Base-by-base conservation (phyloP, 2,797 vertebrate genomes). In the Gambusia yucatana region DNA sequence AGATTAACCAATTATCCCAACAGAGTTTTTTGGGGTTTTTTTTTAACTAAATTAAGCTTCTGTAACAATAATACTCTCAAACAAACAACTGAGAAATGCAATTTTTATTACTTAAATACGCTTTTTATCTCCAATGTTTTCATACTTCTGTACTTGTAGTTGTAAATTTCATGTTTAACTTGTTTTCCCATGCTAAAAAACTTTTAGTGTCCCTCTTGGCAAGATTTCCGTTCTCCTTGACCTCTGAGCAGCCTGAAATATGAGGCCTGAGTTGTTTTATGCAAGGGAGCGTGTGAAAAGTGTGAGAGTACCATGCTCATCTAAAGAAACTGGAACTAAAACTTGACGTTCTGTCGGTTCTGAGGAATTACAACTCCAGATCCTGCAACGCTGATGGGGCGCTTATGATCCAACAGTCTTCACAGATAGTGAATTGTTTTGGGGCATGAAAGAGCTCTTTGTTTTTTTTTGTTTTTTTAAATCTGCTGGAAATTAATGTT, bases 161-260 rank as follows among this genome's bases (percentile, higher is more conserved):
- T 69, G 52, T 84, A 88, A 77, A 83, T 78, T 70, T 25, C 43
- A 72, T 67, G 59, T 69, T 76, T 46, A 63, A 74, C 67, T 80
- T 55, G 52, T 39, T 85, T 73, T 76, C 48, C 30, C 80, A 57
- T 67, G 61, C 33, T 77, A 59, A 82, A 52, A 78, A 74, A 77
- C 63, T 82, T 85, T 84, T 76, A 85, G 71, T 85, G 72, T 72
- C 85, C 28, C 69, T 82, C 48, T 76, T 83, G 77, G 78, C 65
- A 77, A 44, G 48, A 80, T 77, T 72, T 77, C 44, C 65, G 48
- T 48, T 41, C 52, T 85, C 33, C 39, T 3, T 55, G 63, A 47
- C 30, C 46, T 52, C 72, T 0, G 20, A 77, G 73, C 80, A 50
- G 55, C 43, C 71, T 59, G 43, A 25, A 73, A 73, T 71, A 71